phyloP scores from a whole-genome alignment of 2,113 vertebrate species.

The Porphyrio hochstetteri region DNA sequence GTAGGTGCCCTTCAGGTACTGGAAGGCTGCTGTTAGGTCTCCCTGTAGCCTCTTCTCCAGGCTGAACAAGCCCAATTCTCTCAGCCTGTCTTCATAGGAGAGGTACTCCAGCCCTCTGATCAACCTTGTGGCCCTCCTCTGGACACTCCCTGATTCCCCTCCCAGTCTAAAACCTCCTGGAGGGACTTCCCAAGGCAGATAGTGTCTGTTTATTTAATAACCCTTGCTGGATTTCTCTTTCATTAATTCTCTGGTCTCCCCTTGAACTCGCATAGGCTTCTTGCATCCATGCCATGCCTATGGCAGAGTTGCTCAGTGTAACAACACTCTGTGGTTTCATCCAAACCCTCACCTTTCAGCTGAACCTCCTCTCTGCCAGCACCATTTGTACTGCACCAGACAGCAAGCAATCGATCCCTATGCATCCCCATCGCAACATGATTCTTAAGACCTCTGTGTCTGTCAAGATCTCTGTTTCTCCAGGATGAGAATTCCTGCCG shows the following conservation, averaged over 20 bases:
- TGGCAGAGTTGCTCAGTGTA: not conserved
- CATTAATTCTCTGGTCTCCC: not conserved
- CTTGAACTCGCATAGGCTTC: not conserved
- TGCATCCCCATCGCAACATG: not conserved
- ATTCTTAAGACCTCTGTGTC: fast-evolving
- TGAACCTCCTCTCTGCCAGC: not conserved
- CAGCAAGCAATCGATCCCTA: fast-evolving
- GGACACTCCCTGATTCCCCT: not conserved
- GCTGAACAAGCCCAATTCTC: too few species aligned
- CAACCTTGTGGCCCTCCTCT: too few species aligned
- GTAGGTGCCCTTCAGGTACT: too few species aligned
- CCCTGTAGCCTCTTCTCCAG: too few species aligned
- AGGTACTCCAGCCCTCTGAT: too few species aligned
- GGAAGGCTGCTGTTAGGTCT: too few species aligned
- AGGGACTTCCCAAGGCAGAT: not conserved
- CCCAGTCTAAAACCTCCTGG: not conserved
- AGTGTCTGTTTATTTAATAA: not conserved
- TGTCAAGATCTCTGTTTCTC: not conserved
- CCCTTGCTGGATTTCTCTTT: not conserved
- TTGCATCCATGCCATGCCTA: not conserved
- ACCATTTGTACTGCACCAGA: not conserved
- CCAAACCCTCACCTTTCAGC: not conserved
- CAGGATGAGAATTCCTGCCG: not conserved
- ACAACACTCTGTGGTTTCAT: not conserved
- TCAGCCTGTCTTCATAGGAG: too few species aligned